These are phyloP conservation scores for Macrotus californicus DNA, from an alignment of 2,113 vertebrate species.

Conservation along the genomic window DNA sequence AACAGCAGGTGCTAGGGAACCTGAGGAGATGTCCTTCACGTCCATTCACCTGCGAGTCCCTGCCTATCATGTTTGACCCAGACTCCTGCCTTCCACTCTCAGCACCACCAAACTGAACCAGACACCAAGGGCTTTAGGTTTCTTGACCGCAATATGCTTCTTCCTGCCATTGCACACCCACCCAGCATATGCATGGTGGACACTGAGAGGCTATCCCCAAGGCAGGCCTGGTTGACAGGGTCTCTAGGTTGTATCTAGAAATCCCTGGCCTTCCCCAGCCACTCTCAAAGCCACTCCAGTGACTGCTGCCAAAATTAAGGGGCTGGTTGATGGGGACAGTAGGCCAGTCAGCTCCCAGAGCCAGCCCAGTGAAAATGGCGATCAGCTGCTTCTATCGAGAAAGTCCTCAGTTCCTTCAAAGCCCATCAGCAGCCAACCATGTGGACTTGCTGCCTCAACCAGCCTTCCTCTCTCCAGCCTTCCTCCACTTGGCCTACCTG, in stretches of 20 bases:
- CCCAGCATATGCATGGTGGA: constrained; percentile 89
- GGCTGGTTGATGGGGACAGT: constrained; percentile 10
- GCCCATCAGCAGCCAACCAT: neutral
- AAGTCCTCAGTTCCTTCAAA: neutral
- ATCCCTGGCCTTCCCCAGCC: accelerated
- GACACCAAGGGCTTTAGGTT: neutral
- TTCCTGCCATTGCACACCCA: constrained; percentile 79
- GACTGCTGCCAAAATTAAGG: constrained; percentile 63
- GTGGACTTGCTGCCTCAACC: accelerated
- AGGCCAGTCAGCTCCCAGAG: neutral
- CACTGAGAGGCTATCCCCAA: constrained; percentile 69
- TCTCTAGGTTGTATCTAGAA: constrained; percentile 69
- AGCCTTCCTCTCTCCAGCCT: constrained; percentile 51
- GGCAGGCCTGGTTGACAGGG: constrained; percentile 50
- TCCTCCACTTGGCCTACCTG: constrained; percentile 89
- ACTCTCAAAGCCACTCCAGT: neutral
- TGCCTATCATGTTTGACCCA: constrained; percentile 82
- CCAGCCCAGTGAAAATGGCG: neutral
- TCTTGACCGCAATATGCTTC: constrained; percentile 78
- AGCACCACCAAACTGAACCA: constrained; percentile 84
- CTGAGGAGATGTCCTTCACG: constrained; percentile 76
- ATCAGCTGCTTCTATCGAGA: neutral
- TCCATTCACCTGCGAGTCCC: constrained; percentile 82
- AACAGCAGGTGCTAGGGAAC: constrained; percentile 30
- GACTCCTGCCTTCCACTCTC: constrained; percentile 71